Evolutionary conservation across 2,888 invertebrate genomes (phyloP).

Genomic region (Miltochrista miniata): DNA sequence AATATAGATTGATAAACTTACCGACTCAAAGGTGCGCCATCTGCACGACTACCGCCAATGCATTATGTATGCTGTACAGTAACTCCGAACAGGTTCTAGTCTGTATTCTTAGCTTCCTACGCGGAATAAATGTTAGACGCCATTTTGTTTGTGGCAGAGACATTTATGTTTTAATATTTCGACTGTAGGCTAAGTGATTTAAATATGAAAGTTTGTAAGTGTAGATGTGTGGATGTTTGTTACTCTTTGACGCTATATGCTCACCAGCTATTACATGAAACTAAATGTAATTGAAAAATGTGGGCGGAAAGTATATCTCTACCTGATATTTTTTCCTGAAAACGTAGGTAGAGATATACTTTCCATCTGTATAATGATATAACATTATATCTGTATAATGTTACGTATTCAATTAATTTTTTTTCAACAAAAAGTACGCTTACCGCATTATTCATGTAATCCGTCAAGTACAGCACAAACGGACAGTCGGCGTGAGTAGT

Average conservation of each 20-base stretch:
- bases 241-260: too few species aligned
- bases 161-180: background rate
- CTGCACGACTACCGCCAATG: background rate
- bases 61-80: background rate
- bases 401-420: background rate
- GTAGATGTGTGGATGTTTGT: too few species aligned
- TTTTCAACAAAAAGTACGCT: constrained; percentile 16
- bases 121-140: background rate
- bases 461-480: constrained; percentile 44
- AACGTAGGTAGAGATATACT: too few species aligned
- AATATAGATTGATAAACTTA: background rate
- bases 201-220: too few species aligned
- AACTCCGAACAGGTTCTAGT: background rate
- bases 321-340: too few species aligned
- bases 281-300: too few species aligned
- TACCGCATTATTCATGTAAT: constrained; percentile 43
- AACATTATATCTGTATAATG: too few species aligned
- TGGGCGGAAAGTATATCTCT: too few species aligned
- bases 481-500: constrained; percentile 44
- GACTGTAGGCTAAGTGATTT: too few species aligned
- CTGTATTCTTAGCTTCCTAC: background rate
- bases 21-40: background rate
- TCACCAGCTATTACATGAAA: too few species aligned
- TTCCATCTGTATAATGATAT: too few species aligned
- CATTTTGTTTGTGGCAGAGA: background rate